A percentile compares a stretch with the other conserved stretches of the same genome.
phyloP scores from a whole-genome alignment of 2,113 vertebrate species.

The Mystacornis crossleyi region DNA sequence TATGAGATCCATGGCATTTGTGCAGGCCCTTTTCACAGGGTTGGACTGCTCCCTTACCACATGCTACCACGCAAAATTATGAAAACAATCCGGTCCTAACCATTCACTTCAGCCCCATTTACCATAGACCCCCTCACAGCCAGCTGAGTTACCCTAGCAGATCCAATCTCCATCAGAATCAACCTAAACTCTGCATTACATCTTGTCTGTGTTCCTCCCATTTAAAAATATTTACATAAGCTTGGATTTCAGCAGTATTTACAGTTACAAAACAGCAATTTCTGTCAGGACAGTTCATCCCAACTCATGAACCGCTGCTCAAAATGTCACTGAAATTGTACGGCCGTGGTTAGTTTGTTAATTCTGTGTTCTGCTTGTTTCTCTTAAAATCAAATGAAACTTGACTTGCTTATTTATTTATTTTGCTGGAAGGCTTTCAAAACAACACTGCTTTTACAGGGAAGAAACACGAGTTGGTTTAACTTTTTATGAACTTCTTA shows the following conservation, averaged over 20 bases:
- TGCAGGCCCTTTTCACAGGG: not conserved
- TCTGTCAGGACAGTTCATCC: constrained; percentile 23
- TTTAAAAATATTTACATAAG: constrained; percentile 37
- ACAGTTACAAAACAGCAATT: constrained; percentile 19
- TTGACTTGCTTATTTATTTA: not conserved
- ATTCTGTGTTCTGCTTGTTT: not conserved
- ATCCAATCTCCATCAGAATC: not conserved
- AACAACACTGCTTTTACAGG: not conserved
- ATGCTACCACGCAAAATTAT: not conserved
- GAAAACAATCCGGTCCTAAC: constrained; percentile 9
- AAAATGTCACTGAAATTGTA: not conserved
- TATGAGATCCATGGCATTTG: not conserved
- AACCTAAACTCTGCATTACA: not conserved
- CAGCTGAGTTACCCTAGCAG: not conserved
- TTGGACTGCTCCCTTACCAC: not conserved
- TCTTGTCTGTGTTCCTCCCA: not conserved
- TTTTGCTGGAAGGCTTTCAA: not conserved
- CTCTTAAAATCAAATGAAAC: constrained; percentile 14
- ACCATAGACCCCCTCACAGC: not conserved
- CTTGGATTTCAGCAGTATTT: constrained; percentile 32
- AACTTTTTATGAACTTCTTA: not conserved
- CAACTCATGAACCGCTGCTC: not conserved
- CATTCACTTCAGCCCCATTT: constrained; percentile 24
- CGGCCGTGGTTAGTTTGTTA: not conserved
- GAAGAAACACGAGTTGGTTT: not conserved